A percentile compares a stretch with the other conserved stretches of the same genome.
Evolutionary conservation across 2,888 invertebrate genomes (phyloP).

Genomic region (Agrochola macilenta): DNA sequence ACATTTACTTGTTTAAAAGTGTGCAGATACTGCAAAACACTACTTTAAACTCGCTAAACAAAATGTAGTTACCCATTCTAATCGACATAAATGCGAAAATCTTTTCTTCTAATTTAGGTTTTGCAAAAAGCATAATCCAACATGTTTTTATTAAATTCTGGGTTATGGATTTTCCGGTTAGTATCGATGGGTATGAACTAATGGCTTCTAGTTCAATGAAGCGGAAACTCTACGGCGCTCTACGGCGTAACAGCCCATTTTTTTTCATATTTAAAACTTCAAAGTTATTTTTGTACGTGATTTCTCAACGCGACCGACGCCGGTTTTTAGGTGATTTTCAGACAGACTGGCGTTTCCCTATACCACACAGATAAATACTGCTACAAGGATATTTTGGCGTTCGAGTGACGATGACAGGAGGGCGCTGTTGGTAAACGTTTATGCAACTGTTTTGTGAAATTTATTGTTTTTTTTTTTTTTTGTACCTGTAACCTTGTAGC

Average conservation of each 20-base stretch:
- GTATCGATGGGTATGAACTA: constrained; percentile 56
- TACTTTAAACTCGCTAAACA: background rate
- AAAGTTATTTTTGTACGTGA: constrained; percentile 16
- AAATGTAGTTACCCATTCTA: background rate
- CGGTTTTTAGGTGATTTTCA: background rate
- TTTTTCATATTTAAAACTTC: constrained; percentile 39
- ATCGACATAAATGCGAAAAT: background rate
- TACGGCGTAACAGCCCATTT: constrained; percentile 42
- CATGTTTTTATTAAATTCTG: constrained; percentile 44
- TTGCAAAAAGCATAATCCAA: background rate
- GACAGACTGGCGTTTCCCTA: background rate
- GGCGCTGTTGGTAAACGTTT: too few species aligned
- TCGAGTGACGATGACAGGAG: background rate
- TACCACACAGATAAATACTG: background rate
- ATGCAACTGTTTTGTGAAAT: too few species aligned
- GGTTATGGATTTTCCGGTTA: constrained; percentile 51
- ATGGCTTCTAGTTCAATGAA: constrained; percentile 62
- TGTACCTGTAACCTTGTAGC: too few species aligned
- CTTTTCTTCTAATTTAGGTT: background rate
- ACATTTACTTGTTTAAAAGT: background rate
- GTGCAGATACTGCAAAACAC: too few species aligned
- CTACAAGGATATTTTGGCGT: background rate
- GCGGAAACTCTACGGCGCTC: constrained; percentile 39
- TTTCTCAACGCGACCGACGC: constrained; percentile 23
- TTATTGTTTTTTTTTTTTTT: too few species aligned